Percentiles rank a stretch among this genome's conserved stretches.
These are phyloP conservation scores for Channa striata DNA, from an alignment of 2,797 vertebrate species.

Conservation along the genomic window DNA sequence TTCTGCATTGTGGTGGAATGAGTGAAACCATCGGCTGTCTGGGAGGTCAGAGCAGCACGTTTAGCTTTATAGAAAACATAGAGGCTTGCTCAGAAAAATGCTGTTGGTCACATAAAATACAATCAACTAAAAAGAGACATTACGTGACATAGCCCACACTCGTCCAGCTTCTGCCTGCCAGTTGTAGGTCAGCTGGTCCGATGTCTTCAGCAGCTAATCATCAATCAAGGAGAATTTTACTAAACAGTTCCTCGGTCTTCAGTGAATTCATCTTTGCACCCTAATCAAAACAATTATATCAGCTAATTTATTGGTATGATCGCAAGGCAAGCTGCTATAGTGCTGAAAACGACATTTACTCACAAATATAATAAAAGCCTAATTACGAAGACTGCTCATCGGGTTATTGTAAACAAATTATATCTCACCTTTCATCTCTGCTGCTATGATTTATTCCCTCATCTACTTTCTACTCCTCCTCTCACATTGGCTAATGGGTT, in stretches of 20 bases:
- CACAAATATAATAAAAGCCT: conserved; percentile 12
- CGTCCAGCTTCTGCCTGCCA: too few relatives aligned
- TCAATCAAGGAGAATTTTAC: neutral
- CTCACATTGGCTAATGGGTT: neutral
- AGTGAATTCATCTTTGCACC: neutral
- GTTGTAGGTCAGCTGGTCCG: neutral
- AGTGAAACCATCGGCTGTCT: conserved; percentile 6
- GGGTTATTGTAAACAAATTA: conserved; percentile 6
- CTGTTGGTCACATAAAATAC: neutral
- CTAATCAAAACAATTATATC: conserved; percentile 5
- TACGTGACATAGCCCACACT: neutral
- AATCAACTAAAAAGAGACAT: neutral
- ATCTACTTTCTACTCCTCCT: neutral
- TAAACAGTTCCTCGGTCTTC: neutral
- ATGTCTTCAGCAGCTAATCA: conserved; percentile 5
- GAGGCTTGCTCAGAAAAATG: neutral
- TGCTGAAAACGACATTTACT: neutral
- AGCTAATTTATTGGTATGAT: conserved; percentile 7
- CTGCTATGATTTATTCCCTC: neutral
- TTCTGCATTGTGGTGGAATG: conserved; percentile 2
- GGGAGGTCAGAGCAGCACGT: neutral
- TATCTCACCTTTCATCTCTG: conserved; percentile 1
- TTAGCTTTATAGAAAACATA: neutral
- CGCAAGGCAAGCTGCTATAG: neutral
- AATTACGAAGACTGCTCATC: conserved; percentile 1